Conservation (phyloP, 2,113 vertebrate species). For the Mirounga angustirostris region DNA sequence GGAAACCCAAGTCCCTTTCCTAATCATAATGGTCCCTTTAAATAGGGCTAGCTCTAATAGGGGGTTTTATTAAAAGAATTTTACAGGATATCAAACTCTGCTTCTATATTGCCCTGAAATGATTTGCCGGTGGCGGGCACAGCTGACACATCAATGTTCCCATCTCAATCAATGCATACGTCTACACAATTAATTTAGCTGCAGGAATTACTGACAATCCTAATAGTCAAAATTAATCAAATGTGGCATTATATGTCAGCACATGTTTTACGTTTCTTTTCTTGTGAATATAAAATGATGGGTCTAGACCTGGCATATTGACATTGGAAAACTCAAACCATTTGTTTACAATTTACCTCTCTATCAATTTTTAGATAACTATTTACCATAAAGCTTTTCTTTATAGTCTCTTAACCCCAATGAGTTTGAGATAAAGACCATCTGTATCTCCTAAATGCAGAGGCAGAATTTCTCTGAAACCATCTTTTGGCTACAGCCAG, state of each 20-base stretch:
- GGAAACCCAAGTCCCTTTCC: conserved; percentile 47
- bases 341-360: conserved; percentile 8
- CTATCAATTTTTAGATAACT: background rate
- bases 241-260: background rate
- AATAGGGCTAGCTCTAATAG: background rate
- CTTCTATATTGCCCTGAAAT: background rate
- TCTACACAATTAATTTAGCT: conserved; percentile 30
- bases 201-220: conserved; percentile 37
- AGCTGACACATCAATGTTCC: conserved; percentile 1
- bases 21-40: conserved; percentile 51
- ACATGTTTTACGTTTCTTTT: background rate
- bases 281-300: background rate
- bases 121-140: background rate
- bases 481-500: background rate
- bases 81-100: conserved; percentile 2
- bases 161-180: background rate
- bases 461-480: background rate
- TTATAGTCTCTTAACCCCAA: background rate
- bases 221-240: conserved; percentile 34
- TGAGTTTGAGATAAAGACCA: background rate
- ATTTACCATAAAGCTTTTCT: background rate
- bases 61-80: conserved; percentile 15
- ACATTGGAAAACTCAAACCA: background rate
- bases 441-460: background rate
- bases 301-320: background rate